Evolutionary conservation across 2,113 vertebrate species (phyloP).

Genomic region (Nycticorax nycticorax): DNA sequence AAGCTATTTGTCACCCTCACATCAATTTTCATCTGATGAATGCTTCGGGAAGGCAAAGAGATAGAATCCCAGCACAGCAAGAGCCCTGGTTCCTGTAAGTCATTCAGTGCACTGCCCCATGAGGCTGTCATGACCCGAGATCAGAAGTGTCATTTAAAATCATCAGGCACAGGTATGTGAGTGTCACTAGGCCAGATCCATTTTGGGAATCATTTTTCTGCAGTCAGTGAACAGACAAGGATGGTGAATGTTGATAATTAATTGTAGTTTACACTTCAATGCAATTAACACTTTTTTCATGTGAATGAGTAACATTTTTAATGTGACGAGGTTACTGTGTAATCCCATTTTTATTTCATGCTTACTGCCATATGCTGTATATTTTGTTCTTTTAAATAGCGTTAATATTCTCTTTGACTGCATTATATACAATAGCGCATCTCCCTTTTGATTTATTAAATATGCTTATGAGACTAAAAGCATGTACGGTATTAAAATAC

Average conservation of each 20-base stretch:
- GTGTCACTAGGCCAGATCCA: neutral
- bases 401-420: conserved; percentile 39
- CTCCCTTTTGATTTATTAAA: conserved; percentile 56
- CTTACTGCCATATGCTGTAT: neutral
- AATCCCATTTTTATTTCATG: conserved; percentile 32
- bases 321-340: neutral
- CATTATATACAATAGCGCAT: conserved; percentile 2
- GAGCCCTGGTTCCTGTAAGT: neutral
- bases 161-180: neutral
- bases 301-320: neutral
- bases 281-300: neutral
- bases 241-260: neutral
- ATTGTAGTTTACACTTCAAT: neutral
- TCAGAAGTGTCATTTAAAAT: neutral
- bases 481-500: neutral
- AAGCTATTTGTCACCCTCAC: neutral
- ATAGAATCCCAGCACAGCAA: neutral
- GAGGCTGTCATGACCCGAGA: neutral
- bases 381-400: conserved; percentile 24
- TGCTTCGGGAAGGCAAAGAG: neutral
- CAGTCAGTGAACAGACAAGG: neutral
- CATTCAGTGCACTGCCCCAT: neutral
- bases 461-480: conserved; percentile 38
- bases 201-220: neutral
- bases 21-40: neutral